Percentiles rank a stretch among this genome's conserved stretches.
These are phyloP conservation scores for Panurus biarmicus DNA, from an alignment of 2,113 vertebrate species.

Conservation along the genomic window DNA sequence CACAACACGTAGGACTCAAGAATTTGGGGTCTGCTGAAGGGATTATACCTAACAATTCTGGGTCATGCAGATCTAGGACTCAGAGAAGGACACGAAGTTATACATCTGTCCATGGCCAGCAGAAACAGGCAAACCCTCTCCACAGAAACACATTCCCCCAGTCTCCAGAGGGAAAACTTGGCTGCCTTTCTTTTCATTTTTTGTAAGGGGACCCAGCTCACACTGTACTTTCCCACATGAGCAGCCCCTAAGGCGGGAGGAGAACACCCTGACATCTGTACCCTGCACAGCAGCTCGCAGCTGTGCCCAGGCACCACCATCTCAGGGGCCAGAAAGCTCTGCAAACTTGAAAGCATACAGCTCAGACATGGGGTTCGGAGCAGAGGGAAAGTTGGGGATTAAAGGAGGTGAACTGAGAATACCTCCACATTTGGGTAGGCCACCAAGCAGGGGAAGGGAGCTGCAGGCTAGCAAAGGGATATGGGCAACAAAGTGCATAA, in stretches of 20 bases:
- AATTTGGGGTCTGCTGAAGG: background rate
- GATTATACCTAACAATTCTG: background rate
- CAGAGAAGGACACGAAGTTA: background rate
- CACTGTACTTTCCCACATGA: accelerated
- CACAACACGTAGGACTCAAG: background rate
- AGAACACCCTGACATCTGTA: background rate
- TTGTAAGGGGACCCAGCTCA: background rate
- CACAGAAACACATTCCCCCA: background rate
- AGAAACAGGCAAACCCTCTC: background rate
- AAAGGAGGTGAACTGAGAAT: background rate
- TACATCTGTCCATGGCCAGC: too few species aligned
- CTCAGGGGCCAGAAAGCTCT: background rate
- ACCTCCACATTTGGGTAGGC: background rate
- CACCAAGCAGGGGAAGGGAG: background rate
- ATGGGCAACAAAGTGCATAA: accelerated
- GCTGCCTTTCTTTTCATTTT: background rate
- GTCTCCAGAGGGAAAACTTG: background rate
- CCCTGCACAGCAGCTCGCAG: background rate
- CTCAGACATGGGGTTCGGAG: background rate
- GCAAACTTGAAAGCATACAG: background rate
- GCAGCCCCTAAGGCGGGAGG: accelerated
- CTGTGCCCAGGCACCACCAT: accelerated
- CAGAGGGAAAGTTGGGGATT: background rate
- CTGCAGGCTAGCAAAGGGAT: background rate
- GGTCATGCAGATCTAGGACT: background rate